Evolutionary conservation across 2,113 vertebrate species (phyloP).

Genomic region (Hymenochirus boettgeri): DNA sequence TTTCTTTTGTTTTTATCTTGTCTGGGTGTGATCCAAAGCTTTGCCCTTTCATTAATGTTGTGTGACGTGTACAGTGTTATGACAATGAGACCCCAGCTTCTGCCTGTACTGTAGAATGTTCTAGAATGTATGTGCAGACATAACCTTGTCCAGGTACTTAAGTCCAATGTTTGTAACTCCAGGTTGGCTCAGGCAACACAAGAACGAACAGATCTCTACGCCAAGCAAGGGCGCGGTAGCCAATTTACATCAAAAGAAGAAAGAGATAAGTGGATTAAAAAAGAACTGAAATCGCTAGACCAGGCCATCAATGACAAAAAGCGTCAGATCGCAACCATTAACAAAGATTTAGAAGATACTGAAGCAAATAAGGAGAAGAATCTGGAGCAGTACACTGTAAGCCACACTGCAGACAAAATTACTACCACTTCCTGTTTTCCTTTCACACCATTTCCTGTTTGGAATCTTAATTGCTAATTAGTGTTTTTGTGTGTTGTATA

Average conservation of each 20-base stretch:
- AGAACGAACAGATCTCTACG: conserved; percentile 95
- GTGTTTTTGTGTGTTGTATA: no score
- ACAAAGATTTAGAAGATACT: conserved; percentile 96
- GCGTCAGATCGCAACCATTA: conserved; percentile 92
- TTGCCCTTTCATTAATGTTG: no score
- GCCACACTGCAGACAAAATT: no score
- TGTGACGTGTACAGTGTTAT: no score
- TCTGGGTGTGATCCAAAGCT: no score
- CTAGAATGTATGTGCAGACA: no score
- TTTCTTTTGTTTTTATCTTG: no score
- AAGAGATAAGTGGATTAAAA: conserved; percentile 98
- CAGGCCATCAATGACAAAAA: conserved; percentile 98
- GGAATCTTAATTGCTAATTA: no score
- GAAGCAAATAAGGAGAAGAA: conserved; percentile 97
- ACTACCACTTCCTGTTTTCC: background rate
- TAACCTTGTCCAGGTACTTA: no score
- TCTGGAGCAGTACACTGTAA: conserved; percentile 92
- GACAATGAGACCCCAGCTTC: no score
- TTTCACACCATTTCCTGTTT: background rate
- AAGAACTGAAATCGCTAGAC: conserved; percentile 94
- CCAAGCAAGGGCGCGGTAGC: conserved; percentile 96
- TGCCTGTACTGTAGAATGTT: no score
- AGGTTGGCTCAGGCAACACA: conserved; percentile 96
- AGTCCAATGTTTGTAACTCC: no score
- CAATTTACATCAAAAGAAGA: conserved; percentile 98